phyloP scores from a whole-genome alignment of 2,888 invertebrate genomes.

The Sinohyriopsis cumingii region DNA sequence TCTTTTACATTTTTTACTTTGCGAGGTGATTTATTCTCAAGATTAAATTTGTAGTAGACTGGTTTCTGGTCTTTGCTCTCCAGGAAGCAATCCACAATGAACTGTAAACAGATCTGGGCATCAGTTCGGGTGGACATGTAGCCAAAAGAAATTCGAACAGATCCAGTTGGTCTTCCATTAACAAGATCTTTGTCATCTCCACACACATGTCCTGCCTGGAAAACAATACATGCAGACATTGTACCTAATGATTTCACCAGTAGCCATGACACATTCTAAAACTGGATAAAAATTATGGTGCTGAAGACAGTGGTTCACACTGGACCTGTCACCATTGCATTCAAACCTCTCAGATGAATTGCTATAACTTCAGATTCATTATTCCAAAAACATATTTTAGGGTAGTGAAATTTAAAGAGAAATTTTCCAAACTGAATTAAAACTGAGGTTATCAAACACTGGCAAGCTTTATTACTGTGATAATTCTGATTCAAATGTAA shows the following conservation, averaged over 20 bases:
- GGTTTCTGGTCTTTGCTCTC: constrained; percentile 32
- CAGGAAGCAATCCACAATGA: constrained; percentile 84
- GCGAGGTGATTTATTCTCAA: constrained; percentile 9
- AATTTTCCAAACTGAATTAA: too few species aligned
- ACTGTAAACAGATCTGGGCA: constrained; percentile 80
- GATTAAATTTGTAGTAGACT: constrained; percentile 15
- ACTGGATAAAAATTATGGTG: too few species aligned
- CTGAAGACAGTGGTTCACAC: too few species aligned
- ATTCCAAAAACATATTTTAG: too few species aligned
- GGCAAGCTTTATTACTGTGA: too few species aligned
- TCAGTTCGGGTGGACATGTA: constrained; percentile 87
- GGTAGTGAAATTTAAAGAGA: too few species aligned
- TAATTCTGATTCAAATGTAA: too few species aligned
- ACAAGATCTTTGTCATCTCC: constrained; percentile 91
- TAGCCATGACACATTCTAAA: not conserved
- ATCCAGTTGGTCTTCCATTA: constrained; percentile 91
- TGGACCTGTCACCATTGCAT: too few species aligned
- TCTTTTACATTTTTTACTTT: not conserved
- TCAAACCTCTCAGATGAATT: too few species aligned
- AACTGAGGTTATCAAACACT: too few species aligned
- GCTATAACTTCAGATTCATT: too few species aligned
- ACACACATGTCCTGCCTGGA: constrained; percentile 85
- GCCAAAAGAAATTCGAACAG: constrained; percentile 92
- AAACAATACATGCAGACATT: not conserved
- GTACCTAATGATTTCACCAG: not conserved